phyloP scores from a whole-genome alignment of 2,113 vertebrate species.

The Haliaeetus leucogaster region DNA sequence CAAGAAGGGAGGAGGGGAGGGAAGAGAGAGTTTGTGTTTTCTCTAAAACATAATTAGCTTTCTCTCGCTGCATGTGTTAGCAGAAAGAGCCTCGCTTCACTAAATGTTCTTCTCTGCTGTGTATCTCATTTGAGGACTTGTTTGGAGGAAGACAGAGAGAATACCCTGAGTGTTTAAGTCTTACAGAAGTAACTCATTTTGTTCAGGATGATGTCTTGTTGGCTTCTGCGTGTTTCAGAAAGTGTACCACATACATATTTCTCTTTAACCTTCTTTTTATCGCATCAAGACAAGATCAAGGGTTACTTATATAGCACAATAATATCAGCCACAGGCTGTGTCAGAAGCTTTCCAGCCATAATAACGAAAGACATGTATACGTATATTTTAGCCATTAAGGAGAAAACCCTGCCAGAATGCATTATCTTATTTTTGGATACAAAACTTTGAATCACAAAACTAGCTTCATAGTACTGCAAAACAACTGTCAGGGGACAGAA shows the following conservation, averaged over 20 bases:
- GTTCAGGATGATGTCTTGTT: not conserved
- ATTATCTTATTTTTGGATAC: slow-evolving; percentile 41
- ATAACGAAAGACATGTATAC: slow-evolving; percentile 30
- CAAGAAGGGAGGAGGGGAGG: not conserved
- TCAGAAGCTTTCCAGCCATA: slow-evolving; percentile 29
- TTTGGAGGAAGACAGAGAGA: not conserved
- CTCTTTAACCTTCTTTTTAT: slow-evolving; percentile 60
- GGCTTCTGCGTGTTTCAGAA: not conserved
- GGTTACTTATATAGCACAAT: slow-evolving; percentile 46
- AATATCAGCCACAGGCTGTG: slow-evolving; percentile 45
- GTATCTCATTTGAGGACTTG: not conserved
- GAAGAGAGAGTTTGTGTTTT: not conserved
- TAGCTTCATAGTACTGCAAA: not conserved
- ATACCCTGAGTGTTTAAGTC: not conserved
- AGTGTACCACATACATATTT: not conserved
- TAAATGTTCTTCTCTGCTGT: not conserved
- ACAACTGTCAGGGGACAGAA: not conserved
- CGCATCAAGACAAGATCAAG: not conserved
- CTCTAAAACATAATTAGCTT: not conserved
- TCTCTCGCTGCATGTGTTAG: not conserved
- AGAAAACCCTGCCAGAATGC: slow-evolving; percentile 54
- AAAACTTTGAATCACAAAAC: slow-evolving; percentile 40
- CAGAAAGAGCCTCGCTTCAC: not conserved
- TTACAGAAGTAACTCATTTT: not conserved
- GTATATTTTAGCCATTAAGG: slow-evolving; percentile 50